Base-by-base conservation (phyloP, 2,888 invertebrate genomes). In the Iphiclides podalirius region DNA sequence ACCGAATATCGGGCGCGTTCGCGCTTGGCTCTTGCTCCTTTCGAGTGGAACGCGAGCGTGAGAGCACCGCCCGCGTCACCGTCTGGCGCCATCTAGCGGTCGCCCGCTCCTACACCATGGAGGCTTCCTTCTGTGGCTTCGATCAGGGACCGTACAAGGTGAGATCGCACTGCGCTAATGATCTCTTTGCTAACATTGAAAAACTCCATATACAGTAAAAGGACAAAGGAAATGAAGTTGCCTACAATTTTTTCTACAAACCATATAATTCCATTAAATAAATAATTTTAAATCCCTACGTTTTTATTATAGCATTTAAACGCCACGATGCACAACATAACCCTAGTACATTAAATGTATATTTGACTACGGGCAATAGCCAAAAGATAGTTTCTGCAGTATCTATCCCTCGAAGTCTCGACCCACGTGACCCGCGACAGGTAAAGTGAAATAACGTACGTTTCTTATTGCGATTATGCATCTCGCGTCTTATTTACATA, bases 81-180 rank as follows among this genome's bases (percentile, higher is more conserved):
- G 92, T 95, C 48, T 96, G 96, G 96, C 85, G 96, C 43, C 94
- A 96, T 73, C 92, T 96, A 54, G 93, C 93, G 12, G 92, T 96
- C 50, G 87, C 91, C 36, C 89, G 94, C 53, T 91, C 90, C 49
- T 96, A 96, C 83, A 96, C 96, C 20, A 93, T 96, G 92, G 96
- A 96, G 78, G 94, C 94, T 46, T 94, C 95, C 43, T 96, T 95
- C 79, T 95, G 95, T 70, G 96, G 96, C 34, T 95, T 94, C 72
- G 95, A 95, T 65, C 90, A 93, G 66, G 95, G 95, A 26, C 90
- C 91, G 11, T 93, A 92, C 67, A 91, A 92, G 88, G 94, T 93
- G 47, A 53, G 4, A 31, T n/a, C 2, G 8, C 26, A 9, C 3
- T 20, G 20, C 20, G n/a, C n/a, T n/a, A n/a, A n/a, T n/a, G n/a